Base-by-base conservation (phyloP, 2,113 vertebrate species). In the Nesogale talazaci region DNA sequence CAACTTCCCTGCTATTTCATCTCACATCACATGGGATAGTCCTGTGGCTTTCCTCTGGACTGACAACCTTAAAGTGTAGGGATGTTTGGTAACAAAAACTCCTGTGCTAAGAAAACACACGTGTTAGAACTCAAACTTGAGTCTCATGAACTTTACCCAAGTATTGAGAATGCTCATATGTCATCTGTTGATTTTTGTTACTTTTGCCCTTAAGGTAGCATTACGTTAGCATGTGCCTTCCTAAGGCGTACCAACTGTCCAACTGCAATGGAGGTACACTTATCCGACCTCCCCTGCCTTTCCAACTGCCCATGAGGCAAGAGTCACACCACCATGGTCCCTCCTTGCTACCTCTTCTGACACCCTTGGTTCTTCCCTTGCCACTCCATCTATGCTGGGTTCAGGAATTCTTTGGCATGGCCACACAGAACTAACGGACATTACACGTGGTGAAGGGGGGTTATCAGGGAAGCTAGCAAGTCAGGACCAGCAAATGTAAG, bases 11-110 rank as follows among this genome's bases (percentile, higher is more conserved):
- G 15, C 36, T 70, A 5, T 69, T 92, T 83, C 80, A 70, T 63
- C 80, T 85, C 67, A 74, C 31, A 42, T 85, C 25, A 83, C 25
- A 2, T 25, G 27, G 25, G 3, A 46, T 61, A 59, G 34, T 91
- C 56, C 82, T 67, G n/a, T 65, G 31, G 25, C 31, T 92, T 92
- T 88, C 46, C 52, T 52, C 61, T 88, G 63, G 14, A 86, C 52
- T 76, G 46, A 22, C 79, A 91, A 38, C 61, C 84, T 88, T 12
- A 29, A 72, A 77, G 20, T 5, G 63, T 70, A 34, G 70, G 61
- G 22, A 15, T 92, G 2, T 85, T 83, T 89, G 87, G 8, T 63
- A 85, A 69, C 46, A 79, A 85, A 79, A 69, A 78, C 23, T 16
- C 27, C 15, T 46, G 4, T 57, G 38, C 67, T 42, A 7, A 16